Evolutionary conservation across 1,140 invertebrate genomes (phyloP), one percentile per base, ranked within the genome.

Genomic region (Lordiphosa clarofinis): DNA sequence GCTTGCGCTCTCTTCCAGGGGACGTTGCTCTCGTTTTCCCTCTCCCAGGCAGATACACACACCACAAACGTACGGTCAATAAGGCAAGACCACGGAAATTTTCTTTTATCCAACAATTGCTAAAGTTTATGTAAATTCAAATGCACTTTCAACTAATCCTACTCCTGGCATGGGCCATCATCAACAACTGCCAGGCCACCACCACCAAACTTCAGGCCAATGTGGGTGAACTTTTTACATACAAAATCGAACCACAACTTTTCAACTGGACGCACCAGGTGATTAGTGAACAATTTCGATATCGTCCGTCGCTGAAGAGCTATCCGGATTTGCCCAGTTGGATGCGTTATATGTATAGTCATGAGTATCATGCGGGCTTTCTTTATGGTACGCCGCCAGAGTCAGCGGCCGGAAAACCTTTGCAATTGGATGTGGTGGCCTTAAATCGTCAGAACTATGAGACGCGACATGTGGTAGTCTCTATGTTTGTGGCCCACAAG

Each of bases 291-390:
- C 84, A 89, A 42, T 89, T 88, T 42, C 74, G 86, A 31, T 89
- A 89, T 48, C 49, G 88, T 8, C 71, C 79, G 8, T 79, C 88
- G n/a, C 37, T 89, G 15, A 59, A 76, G 48, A 46, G 58, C 5
- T 88, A 79, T 64, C 95, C 96, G 0, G 96, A 97, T 89, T 90
- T 97, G 40, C 96, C 96, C 1, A 89, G 91, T 7, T 97, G 96
- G 96, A 93, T 97, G 68, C 91, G 93, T 35, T 96, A 95, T 73
- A 92, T 93, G 44, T 96, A 95, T 75, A 95, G 94, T 65, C 91
- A 92, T 39, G 90, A 91, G 53, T 92, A 95, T 72, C 92, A 93
- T 65, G 91, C 91, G 1, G 95, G 95, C 0, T 96, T 94, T 78
- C 89, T 96, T 3, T 96, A 95, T 68, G 95, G 95, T 0, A 95